phyloP scores from a whole-genome alignment of 2,888 invertebrate species.

The Trichopria drosophilae region DNA sequence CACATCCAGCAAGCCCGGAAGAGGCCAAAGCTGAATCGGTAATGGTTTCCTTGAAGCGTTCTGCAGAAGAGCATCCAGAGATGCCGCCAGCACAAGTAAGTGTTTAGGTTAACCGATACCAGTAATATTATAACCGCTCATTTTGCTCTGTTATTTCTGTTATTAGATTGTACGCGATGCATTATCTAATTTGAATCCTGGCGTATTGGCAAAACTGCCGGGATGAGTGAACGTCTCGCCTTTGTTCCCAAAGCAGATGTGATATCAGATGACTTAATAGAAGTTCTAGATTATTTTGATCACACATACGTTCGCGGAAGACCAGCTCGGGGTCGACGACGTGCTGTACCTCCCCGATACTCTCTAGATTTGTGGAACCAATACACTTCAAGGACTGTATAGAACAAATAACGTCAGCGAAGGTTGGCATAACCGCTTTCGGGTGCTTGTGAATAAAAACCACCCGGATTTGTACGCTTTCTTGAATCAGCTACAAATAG shows the following conservation, averaged over 20 bases:
- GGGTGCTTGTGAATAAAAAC: not conserved
- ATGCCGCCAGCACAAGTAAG: not conserved
- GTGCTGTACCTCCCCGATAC: not conserved
- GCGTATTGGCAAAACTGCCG: not conserved
- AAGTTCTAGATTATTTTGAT: slow-evolving; percentile 7
- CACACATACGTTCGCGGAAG: slow-evolving; percentile 4
- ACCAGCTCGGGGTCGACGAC: not conserved
- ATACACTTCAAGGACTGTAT: slow-evolving; percentile 2
- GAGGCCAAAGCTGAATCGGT: not conserved
- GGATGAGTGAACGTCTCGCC: not conserved
- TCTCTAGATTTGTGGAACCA: slow-evolving; percentile 1
- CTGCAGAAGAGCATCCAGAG: not conserved
- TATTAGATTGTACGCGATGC: not conserved
- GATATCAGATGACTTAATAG: not conserved
- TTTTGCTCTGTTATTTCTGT: too few relatives aligned
- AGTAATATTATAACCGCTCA: too few relatives aligned
- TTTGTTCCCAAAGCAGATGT: not conserved
- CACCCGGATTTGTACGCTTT: not conserved
- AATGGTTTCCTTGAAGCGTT: not conserved
- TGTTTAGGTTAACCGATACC: not conserved
- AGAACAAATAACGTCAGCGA: not conserved
- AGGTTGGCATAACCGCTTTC: too few relatives aligned
- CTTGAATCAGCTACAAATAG: not conserved
- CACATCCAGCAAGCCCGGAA: not conserved
- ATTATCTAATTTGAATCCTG: slow-evolving; percentile 1